Conservation (phyloP, 2,797 vertebrate genomes). For the Uromys caudimaculatus region DNA sequence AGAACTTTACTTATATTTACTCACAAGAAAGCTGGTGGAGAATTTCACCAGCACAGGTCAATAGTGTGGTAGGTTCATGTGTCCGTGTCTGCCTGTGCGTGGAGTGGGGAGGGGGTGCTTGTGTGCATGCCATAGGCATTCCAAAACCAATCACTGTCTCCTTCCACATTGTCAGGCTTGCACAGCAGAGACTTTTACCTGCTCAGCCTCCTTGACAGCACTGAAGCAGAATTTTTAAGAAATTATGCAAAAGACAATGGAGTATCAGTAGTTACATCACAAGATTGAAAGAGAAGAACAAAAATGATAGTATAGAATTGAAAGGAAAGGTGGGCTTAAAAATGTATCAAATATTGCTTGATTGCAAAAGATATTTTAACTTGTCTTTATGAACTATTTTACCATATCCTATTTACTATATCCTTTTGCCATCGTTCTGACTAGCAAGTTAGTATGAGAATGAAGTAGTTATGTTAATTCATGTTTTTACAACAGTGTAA, state of each 20-base stretch:
- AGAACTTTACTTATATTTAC: conserved; percentile 34
- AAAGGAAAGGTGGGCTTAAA: not conserved
- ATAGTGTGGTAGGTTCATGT: not conserved
- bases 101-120: not conserved
- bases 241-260: not conserved
- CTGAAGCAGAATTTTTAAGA: conserved; percentile 10
- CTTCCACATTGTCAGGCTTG: not conserved
- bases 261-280: not conserved
- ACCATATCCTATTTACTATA: not conserved
- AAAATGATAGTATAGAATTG: not conserved
- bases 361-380: not conserved
- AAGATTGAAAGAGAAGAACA: not conserved
- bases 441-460: conserved; percentile 46
- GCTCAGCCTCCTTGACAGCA: not conserved
- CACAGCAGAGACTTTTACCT: not conserved
- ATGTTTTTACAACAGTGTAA: conserved; percentile 51
- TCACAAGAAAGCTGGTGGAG: not conserved
- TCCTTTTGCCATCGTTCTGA: conserved; percentile 18
- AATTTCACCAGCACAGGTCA: conserved; percentile 33
- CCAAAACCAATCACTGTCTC: not conserved
- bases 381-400: conserved; percentile 42
- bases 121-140: not conserved
- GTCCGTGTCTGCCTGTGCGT: not conserved
- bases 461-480: conserved; percentile 27
- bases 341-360: conserved; percentile 8